A percentile compares a stretch with the other conserved stretches of the same genome.
phyloP scores from a whole-genome alignment of 1,140 invertebrate species.

The Drosophila guanche region DNA sequence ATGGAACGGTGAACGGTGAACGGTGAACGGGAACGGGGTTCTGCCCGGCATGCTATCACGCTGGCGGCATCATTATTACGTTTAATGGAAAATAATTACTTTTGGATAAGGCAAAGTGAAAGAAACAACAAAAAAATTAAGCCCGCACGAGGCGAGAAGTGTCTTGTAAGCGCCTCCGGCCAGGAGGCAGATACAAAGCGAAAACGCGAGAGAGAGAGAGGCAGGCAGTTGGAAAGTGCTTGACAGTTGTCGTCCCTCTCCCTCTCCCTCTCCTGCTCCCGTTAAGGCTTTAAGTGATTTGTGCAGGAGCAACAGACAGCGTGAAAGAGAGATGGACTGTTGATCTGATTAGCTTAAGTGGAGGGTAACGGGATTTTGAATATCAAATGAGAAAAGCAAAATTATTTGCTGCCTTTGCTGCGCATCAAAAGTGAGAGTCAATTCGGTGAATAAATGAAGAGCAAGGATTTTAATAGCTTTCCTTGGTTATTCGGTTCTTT shows the following conservation, averaged over 20 bases:
- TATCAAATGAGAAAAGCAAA: conserved; percentile 33
- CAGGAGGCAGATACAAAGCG: neutral
- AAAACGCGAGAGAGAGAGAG: conserved; percentile 5
- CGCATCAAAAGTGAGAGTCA: no score
- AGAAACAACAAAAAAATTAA: conserved; percentile 66
- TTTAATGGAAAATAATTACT: conserved; percentile 82
- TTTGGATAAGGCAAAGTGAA: conserved; percentile 81
- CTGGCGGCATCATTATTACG: conserved; percentile 71
- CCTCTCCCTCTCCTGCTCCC: neutral
- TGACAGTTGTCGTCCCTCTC: conserved; percentile 27
- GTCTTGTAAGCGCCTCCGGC: conserved; percentile 26
- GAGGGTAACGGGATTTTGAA: conserved; percentile 5
- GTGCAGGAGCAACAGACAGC: conserved; percentile 14
- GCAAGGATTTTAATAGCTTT: no score
- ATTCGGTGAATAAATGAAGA: no score
- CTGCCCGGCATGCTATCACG: conserved; percentile 48
- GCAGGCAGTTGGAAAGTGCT: conserved; percentile 19
- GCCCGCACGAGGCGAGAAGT: conserved; percentile 29
- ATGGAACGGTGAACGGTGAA: no score
- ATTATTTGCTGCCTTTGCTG: conserved; percentile 8
- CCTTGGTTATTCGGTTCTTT: no score
- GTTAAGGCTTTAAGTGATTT: conserved; percentile 47
- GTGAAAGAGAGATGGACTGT: conserved; percentile 14
- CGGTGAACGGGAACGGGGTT: no score
- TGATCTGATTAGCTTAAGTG: conserved; percentile 42